Evolutionary conservation across 2,797 vertebrate species (phyloP).

Genomic region (Oreortyx pictus): DNA sequence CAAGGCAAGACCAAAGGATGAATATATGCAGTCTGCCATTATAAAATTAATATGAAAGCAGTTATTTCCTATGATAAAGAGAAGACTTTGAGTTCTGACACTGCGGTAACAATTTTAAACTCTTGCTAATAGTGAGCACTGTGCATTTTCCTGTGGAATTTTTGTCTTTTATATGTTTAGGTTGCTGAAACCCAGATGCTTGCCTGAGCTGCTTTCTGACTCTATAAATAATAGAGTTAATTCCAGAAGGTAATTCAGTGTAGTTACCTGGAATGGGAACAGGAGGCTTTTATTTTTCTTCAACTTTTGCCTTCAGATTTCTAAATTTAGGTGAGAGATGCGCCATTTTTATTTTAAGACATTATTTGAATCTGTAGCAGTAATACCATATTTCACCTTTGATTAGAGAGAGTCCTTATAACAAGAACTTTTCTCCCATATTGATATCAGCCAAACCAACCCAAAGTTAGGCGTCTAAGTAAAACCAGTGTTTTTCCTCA

Average conservation of each 20-base stretch:
- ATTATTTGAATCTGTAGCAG: neutral
- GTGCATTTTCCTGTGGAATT: neutral
- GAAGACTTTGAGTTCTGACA: neutral
- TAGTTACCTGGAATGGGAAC: neutral
- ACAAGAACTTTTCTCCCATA: neutral
- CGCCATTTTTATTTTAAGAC: neutral
- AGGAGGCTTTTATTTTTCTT: neutral
- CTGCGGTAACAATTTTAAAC: neutral
- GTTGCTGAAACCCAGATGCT: neutral
- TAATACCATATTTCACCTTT: neutral
- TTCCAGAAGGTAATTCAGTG: neutral
- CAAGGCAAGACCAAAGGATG: neutral
- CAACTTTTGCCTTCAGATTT: neutral
- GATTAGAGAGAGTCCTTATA: neutral
- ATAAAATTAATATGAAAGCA: neutral
- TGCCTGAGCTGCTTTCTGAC: neutral
- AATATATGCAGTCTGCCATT: neutral
- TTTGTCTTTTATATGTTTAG: neutral
- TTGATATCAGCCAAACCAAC: neutral
- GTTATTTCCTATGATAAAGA: neutral
- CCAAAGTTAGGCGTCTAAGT: neutral
- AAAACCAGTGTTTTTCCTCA: neutral
- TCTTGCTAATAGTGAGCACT: neutral
- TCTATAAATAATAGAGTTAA: neutral
- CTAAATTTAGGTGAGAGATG: neutral